phyloP scores from a whole-genome alignment of 2,888 invertebrate species.

The Neoaliturus tenellus region DNA sequence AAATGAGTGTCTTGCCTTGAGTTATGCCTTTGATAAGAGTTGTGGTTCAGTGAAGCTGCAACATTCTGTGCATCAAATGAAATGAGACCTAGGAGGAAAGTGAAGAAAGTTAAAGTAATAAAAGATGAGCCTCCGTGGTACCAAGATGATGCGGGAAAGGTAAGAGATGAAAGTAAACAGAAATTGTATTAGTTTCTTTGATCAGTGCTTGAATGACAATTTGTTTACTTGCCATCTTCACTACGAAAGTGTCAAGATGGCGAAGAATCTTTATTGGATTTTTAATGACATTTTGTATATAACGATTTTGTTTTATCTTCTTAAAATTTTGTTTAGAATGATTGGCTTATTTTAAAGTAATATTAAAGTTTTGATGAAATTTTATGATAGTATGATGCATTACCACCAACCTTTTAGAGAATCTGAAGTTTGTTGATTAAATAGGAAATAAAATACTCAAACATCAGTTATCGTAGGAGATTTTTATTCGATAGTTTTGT shows the following conservation, averaged over 20 bases:
- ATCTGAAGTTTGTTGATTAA: too few species aligned
- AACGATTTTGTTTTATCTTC: too few species aligned
- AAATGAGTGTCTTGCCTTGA: background rate
- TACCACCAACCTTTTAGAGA: too few species aligned
- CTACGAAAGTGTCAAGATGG: background rate
- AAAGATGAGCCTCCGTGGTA: constrained; percentile 1
- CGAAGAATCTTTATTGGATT: background rate
- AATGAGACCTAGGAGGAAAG: background rate
- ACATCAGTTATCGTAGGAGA: too few species aligned
- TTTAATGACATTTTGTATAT: background rate
- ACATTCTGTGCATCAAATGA: background rate
- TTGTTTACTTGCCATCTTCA: background rate
- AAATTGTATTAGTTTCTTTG: background rate
- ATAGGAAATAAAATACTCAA: too few species aligned
- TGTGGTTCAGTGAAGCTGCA: background rate
- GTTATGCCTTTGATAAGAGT: background rate
- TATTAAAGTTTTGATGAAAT: too few species aligned
- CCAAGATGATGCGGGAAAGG: background rate
- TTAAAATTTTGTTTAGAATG: too few species aligned
- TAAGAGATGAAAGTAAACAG: background rate
- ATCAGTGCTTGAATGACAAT: background rate
- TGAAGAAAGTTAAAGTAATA: background rate
- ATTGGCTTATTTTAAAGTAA: too few species aligned
- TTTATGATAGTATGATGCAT: too few species aligned
- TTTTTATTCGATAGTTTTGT: too few species aligned